Evolutionary conservation across 1,140 invertebrate species (phyloP), one percentile per base, ranked within the genome.

Genomic region (Procambarus virginalis): DNA sequence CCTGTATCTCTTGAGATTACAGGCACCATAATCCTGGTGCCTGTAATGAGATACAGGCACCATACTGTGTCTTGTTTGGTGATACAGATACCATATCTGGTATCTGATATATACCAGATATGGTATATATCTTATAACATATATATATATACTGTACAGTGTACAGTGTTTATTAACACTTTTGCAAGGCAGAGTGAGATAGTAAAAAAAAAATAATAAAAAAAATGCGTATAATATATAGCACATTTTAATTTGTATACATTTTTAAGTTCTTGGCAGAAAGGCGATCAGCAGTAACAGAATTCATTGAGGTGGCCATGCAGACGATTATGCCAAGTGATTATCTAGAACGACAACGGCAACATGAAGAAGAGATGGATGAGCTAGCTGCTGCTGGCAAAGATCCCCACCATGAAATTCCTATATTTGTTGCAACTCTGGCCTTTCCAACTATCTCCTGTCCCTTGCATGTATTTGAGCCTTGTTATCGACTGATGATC

Each of bases 371-470:
- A 10, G 92, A 92, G 68, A 73, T 92, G 64, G 86, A 91, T 79
- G 84, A 90, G 45, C 49, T 92, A 22, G 87, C 91, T 46, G 89
- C 86, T 45, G 92, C 90, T 17, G 92, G 92, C 10, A 90, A 91
- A n/a, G 92, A 92, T 68, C 84, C 78, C 6, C 84, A 91, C 20
- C 84, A 90, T 78, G 89, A 97, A 92, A 95, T 98, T 70, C 97
- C 97, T 0, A 96, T 99, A 8, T 98, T 98, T 93, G 96, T 98
- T 1, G 98, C 98, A 93, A 98, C 97, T 1, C 96, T 97, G n/a
- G 97, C 97, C 17, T 98, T 96, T 93, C 98, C 98, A 2, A 95
- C 95, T 22, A 96, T 98, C 20, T 96, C 97, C 0, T 99, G 98
- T 94, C 97, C 98, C 0, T 94, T 99, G 20, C 98, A 98, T 93